These are phyloP conservation scores for Drosophila lacertosa DNA, from an alignment of 1,140 invertebrate species.

Conservation along the genomic window DNA sequence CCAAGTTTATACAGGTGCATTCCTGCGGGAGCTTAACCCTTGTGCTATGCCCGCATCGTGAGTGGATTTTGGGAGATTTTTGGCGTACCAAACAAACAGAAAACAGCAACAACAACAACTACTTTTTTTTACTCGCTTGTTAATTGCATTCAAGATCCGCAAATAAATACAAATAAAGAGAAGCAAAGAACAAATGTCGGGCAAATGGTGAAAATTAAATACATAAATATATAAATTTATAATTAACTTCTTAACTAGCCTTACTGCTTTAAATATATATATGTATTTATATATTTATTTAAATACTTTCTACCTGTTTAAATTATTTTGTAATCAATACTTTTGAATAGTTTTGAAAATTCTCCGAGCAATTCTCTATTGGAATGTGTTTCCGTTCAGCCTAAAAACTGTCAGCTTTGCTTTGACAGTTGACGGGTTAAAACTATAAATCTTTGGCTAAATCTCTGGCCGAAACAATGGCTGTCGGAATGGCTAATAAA, in stretches of 20 bases:
- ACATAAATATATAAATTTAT: no score
- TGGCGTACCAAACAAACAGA: constrained; percentile 20
- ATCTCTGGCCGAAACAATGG: constrained; percentile 21
- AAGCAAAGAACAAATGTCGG: neutral
- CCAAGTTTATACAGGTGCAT: constrained; percentile 36
- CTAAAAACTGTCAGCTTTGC: constrained; percentile 4
- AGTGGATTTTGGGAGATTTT: constrained; percentile 38
- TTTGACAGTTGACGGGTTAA: constrained; percentile 16
- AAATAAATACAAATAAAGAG: neutral
- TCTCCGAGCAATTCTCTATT: constrained; percentile 4
- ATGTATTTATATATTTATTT: no score
- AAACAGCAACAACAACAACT: constrained; percentile 6
- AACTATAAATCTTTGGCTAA: constrained; percentile 33
- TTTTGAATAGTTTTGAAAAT: neutral
- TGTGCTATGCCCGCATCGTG: constrained; percentile 25
- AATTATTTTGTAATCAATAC: neutral
- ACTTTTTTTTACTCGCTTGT: constrained; percentile 20
- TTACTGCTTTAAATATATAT: no score
- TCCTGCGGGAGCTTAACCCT: constrained; percentile 25
- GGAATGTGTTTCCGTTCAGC: no score
- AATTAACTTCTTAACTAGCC: no score
- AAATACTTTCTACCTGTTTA: no score
- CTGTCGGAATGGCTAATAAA: constrained; percentile 38
- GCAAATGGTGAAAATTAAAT: no score
- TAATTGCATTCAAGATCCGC: constrained; percentile 35